Percentiles rank a stretch among this genome's conserved stretches.
These are phyloP conservation scores for Vulpes lagopus DNA, from an alignment of 2,113 vertebrate genomes.

Conservation along the genomic window DNA sequence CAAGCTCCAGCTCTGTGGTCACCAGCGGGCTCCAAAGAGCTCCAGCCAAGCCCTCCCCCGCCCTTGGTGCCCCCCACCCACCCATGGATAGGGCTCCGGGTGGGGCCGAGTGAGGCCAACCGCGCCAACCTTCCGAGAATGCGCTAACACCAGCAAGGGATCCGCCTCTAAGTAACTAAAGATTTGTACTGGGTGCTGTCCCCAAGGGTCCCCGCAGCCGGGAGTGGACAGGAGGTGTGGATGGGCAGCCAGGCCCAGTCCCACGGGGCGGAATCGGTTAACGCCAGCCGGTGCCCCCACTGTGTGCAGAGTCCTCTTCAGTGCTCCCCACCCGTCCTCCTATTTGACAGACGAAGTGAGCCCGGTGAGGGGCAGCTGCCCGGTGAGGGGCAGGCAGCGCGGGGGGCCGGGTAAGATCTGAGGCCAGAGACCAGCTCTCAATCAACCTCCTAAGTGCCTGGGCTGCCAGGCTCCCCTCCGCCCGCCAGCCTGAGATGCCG, in stretches of 20 bases:
- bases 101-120: neutral
- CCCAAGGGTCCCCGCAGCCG: neutral
- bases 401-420: neutral
- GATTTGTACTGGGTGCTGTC: neutral
- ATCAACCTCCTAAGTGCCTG: fast-evolving
- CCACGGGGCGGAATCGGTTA: no score
- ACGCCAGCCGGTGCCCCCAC: neutral
- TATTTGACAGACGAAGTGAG: neutral
- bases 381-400: fast-evolving
- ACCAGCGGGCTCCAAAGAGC: neutral
- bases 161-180: neutral
- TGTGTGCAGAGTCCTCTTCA: neutral
- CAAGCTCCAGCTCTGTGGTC: neutral
- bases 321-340: neutral
- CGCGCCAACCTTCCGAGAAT: neutral
- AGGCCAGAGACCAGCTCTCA: neutral
- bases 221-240: neutral
- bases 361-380: neutral
- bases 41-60: neutral
- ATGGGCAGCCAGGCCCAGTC: neutral
- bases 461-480: neutral
- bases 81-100: neutral
- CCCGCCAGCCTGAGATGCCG: fast-evolving
- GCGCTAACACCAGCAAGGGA: fast-evolving
- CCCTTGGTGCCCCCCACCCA: no score